Percentiles rank a stretch among this genome's conserved stretches.
These are phyloP conservation scores for Vireo griseus DNA, from an alignment of 2,797 vertebrate species.

Conservation along the genomic window DNA sequence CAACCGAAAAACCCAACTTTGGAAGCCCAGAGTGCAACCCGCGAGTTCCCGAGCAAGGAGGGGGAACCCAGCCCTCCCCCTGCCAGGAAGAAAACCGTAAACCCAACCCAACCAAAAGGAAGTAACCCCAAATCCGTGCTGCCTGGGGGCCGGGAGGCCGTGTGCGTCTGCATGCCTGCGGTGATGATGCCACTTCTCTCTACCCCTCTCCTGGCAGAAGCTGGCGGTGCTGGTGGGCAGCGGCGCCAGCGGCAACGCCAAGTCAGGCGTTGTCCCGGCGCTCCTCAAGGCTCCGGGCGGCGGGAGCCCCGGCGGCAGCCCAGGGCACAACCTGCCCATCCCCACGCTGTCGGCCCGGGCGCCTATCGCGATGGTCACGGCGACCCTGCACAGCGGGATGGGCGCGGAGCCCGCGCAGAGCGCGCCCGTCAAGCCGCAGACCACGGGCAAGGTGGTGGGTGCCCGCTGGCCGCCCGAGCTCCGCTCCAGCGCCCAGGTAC, in stretches of 20 bases:
- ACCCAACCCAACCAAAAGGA: neutral
- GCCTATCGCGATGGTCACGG: constrained; percentile 85
- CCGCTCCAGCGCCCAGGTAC: constrained; percentile 70
- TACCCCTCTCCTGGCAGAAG: constrained; percentile 73
- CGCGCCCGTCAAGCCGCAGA: constrained; percentile 81
- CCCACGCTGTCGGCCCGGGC: constrained; percentile 80
- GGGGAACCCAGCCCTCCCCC: neutral
- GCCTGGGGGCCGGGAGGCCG: neutral
- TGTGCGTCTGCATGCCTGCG: neutral
- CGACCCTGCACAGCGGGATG: constrained; percentile 84
- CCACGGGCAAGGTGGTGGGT: constrained; percentile 56
- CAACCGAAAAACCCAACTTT: neutral
- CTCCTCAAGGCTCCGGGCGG: constrained; percentile 72
- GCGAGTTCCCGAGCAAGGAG: neutral
- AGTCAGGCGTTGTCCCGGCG: constrained; percentile 69
- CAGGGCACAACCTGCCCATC: constrained; percentile 77
- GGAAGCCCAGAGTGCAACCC: neutral
- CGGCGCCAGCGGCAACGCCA: constrained; percentile 57
- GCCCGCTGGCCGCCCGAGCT: constrained; percentile 71
- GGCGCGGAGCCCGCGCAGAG: constrained; percentile 76
- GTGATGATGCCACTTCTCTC: neutral
- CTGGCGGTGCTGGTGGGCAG: constrained; percentile 77
- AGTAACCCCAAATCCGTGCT: neutral
- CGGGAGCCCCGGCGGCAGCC: neutral
- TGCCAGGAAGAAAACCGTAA: neutral